These are phyloP conservation scores for Eristalinus sepulchralis DNA, from an alignment of 2,888 invertebrate genomes.

Conservation along the genomic window DNA sequence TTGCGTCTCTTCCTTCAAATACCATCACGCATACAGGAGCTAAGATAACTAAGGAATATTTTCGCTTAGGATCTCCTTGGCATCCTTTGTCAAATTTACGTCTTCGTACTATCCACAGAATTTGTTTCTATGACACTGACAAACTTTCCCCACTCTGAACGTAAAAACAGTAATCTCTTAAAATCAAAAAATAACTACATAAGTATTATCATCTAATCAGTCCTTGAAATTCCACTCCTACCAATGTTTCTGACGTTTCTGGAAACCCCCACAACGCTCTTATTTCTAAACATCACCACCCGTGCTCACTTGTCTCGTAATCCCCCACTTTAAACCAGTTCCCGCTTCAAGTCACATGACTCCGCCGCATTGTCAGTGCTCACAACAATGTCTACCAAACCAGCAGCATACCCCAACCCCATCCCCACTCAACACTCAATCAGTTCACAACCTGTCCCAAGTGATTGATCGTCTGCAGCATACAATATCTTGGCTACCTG, in stretches of 20 bases:
- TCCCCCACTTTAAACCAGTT: background rate
- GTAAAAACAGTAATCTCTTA: no score
- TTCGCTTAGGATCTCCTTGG: no score
- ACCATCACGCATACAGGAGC: no score
- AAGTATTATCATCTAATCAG: no score
- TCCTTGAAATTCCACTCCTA: background rate
- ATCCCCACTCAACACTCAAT: background rate
- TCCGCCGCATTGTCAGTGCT: background rate
- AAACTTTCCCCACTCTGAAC: no score
- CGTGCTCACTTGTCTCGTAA: background rate
- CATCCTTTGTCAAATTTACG: no score
- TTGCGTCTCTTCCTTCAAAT: no score
- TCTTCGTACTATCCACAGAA: no score
- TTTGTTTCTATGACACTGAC: no score
- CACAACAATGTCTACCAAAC: background rate
- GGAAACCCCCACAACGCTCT: background rate
- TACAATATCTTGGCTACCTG: background rate
- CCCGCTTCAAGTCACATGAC: background rate
- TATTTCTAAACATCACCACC: background rate
- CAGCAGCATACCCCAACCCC: background rate
- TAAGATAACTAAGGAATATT: no score
- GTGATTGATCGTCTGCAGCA: background rate
- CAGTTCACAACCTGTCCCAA: background rate
- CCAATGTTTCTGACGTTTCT: background rate
- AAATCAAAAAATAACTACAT: no score